Conservation (phyloP, 2,113 vertebrate species). For the Grus americana region DNA sequence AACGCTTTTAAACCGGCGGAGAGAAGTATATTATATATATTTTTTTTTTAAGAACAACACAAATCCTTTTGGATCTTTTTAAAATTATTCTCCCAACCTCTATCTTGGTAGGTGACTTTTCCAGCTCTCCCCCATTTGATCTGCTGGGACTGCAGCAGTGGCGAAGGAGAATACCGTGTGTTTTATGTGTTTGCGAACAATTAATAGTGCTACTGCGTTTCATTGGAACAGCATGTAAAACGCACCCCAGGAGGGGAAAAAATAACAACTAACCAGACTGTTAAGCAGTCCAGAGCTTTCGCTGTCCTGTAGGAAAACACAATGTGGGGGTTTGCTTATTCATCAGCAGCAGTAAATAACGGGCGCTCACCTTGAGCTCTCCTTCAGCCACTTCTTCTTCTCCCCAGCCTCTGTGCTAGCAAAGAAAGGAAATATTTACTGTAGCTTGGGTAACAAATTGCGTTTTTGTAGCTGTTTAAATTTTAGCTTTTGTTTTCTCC, state of each 20-base stretch:
- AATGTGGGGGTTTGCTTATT: background rate
- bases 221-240: background rate
- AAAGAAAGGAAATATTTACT: background rate
- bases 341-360: constrained; percentile 15
- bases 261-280: background rate
- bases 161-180: background rate
- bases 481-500: constrained; percentile 13
- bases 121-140: background rate
- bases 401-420: background rate
- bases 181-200: constrained; percentile 7
- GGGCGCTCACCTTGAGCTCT: constrained; percentile 41
- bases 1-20: background rate
- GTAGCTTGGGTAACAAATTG: background rate
- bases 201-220: background rate
- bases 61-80: background rate
- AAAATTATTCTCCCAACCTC: background rate
- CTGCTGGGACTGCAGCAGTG: background rate
- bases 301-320: constrained; percentile 23
- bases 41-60: background rate
- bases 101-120: background rate
- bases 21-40: background rate
- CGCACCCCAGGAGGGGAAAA: constrained; percentile 7
- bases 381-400: constrained; percentile 24
- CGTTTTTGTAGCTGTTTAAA: background rate
- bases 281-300: background rate